A percentile compares a stretch with the other conserved stretches of the same genome.
These are phyloP conservation scores for Macroglossus sobrinus DNA, from an alignment of 2,113 vertebrate genomes.

Conservation along the genomic window DNA sequence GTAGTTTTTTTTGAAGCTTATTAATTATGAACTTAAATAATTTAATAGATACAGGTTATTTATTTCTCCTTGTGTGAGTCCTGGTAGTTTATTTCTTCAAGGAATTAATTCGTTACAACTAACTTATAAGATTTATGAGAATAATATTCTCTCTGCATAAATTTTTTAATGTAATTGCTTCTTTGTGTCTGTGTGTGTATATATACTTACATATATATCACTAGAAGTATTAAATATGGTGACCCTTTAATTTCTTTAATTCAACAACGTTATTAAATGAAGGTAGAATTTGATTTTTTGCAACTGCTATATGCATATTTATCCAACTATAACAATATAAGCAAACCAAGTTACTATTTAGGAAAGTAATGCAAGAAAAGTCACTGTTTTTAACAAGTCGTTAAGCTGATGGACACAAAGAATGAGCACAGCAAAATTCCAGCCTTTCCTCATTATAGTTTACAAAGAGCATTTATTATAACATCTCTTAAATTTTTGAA, in stretches of 20 bases:
- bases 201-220: neutral
- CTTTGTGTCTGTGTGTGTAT: neutral
- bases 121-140: neutral
- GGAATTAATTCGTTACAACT: neutral
- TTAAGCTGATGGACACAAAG: neutral
- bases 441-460: neutral
- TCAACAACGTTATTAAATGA: neutral
- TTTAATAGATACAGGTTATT: neutral
- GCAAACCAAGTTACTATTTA: neutral
- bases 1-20: neutral
- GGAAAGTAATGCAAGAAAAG: neutral
- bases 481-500: neutral
- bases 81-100: neutral
- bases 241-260: neutral
- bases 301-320: neutral
- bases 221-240: neutral
- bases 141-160: neutral
- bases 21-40: neutral
- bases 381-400: neutral
- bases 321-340: neutral
- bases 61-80: neutral
- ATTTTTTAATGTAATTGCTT: neutral
- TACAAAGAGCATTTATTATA: constrained; percentile 47
- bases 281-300: neutral
- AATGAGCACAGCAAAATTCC: neutral